Percentiles rank a stretch among this genome's conserved stretches.
These are phyloP conservation scores for Notechis scutatus DNA, from an alignment of 2,113 vertebrate species.

Conservation along the genomic window DNA sequence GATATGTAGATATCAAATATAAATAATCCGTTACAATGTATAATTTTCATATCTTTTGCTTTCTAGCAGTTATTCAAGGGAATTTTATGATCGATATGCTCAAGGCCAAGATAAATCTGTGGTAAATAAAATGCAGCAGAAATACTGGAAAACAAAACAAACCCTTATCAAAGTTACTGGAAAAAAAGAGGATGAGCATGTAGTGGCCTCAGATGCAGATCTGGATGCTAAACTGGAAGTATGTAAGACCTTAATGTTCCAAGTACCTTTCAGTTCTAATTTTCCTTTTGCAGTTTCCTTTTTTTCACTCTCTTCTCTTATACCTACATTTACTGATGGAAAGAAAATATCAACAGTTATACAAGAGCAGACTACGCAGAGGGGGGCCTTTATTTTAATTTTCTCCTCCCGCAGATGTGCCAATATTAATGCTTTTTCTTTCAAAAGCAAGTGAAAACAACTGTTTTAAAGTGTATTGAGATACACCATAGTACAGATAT, in stretches of 20 bases:
- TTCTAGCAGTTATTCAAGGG: conserved; percentile 79
- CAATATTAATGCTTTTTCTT: background rate
- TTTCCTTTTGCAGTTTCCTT: background rate
- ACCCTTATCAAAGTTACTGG: conserved; percentile 93
- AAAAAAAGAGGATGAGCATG: conserved; percentile 94
- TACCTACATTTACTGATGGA: background rate
- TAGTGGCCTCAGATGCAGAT: conserved; percentile 93
- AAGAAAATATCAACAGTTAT: background rate
- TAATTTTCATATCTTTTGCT: conserved; percentile 14
- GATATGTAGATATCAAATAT: background rate
- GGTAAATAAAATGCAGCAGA: conserved; percentile 96
- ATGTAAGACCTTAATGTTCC: conserved; percentile 26
- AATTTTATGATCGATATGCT: conserved; percentile 83
- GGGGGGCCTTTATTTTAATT: background rate
- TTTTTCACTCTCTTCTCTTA: background rate
- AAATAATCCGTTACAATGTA: background rate
- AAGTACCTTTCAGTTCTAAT: background rate
- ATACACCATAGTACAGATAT: background rate
- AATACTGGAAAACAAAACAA: conserved; percentile 98
- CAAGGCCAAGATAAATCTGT: conserved; percentile 90
- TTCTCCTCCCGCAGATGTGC: background rate
- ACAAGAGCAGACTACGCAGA: background rate
- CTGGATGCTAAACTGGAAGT: conserved; percentile 97
- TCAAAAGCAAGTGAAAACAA: background rate
- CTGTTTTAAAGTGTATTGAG: background rate